phyloP scores from a whole-genome alignment of 1,140 invertebrate genomes.

The Penaeus chinensis region DNA sequence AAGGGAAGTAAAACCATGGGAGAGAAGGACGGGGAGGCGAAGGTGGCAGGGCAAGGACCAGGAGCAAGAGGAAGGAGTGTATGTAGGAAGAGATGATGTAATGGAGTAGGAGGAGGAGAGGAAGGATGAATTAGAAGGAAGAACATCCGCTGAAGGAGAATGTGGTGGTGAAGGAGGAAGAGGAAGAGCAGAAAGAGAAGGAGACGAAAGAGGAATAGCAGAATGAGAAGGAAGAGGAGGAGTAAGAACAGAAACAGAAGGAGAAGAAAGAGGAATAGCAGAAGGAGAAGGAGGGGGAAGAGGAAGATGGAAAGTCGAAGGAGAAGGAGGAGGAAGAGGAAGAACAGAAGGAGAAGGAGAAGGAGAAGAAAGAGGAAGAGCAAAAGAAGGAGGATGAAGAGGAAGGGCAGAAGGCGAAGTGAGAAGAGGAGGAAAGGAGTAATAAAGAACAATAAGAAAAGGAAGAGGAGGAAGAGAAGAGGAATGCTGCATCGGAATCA shows the following conservation, averaged over 20 bases:
- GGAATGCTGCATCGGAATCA: neutral
- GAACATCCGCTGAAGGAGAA: neutral
- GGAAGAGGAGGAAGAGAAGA: neutral
- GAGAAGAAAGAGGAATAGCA: neutral
- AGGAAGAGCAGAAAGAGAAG: neutral
- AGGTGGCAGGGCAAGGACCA: no score
- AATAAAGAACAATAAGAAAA: neutral
- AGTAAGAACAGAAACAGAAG: neutral
- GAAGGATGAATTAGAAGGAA: no score
- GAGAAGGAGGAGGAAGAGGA: neutral
- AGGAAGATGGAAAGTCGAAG: neutral
- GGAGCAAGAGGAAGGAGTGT: no score
- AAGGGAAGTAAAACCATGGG: no score
- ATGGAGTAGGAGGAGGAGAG: no score
- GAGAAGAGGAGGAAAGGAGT: neutral
- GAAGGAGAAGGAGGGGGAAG: no score
- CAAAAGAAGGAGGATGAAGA: neutral
- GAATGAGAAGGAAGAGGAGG: neutral
- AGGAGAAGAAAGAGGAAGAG: neutral
- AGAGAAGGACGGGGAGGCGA: no score
- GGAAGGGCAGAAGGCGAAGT: neutral
- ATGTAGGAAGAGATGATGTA: no score
- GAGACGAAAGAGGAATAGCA: neutral
- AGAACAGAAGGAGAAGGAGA: no score
- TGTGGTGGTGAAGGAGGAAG: constrained; percentile 2